Percentiles rank a stretch among this genome's conserved stretches.
Evolutionary conservation across 2,797 vertebrate species (phyloP).

Genomic region (Clarias pachynema): DNA sequence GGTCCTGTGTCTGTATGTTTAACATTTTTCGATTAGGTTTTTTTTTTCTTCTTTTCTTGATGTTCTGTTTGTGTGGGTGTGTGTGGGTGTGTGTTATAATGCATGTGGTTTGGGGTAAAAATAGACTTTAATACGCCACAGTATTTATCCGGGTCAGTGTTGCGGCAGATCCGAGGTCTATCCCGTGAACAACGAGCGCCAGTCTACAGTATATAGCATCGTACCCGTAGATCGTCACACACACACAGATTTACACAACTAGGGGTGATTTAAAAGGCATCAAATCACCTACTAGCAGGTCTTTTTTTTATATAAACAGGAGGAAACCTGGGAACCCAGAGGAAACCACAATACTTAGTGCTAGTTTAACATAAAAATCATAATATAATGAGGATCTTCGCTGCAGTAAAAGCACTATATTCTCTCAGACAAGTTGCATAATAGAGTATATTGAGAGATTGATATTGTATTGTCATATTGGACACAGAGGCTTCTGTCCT

Average conservation of each 20-base stretch:
- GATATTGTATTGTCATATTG: neutral
- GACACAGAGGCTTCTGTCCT: neutral
- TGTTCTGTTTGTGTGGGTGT: neutral
- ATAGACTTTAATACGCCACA: neutral
- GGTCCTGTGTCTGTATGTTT: neutral
- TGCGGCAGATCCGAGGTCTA: neutral
- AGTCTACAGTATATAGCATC: neutral
- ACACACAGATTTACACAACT: no score
- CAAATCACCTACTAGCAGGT: neutral
- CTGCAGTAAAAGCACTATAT: neutral
- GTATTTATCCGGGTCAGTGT: neutral
- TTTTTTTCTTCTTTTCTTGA: neutral
- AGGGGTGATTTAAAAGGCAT: neutral
- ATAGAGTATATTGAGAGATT: neutral
- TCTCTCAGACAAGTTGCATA: neutral
- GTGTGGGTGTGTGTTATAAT: neutral
- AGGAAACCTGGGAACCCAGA: conserved; percentile 1
- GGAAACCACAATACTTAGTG: neutral
- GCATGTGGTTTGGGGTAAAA: neutral
- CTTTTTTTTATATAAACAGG: neutral
- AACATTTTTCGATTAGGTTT: neutral
- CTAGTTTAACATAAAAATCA: no score
- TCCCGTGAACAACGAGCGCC: neutral
- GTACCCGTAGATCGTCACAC: neutral
- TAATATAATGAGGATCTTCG: neutral